These are phyloP conservation scores for Eurois occulta DNA, from an alignment of 2,888 invertebrate genomes.

Conservation along the genomic window DNA sequence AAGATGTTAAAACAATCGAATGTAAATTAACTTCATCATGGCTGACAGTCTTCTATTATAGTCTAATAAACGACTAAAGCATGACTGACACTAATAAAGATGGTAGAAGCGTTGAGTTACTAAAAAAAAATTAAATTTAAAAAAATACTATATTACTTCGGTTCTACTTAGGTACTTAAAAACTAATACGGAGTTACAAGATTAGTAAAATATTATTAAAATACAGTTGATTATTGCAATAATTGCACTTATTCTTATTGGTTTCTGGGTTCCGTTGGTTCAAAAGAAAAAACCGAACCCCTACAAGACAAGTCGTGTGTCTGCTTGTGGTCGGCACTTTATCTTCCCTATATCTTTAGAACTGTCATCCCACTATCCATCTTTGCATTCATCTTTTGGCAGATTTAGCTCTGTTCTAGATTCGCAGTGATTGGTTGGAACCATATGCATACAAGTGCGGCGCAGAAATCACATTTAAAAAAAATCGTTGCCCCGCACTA, in stretches of 20 bases:
- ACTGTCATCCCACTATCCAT: too few species aligned
- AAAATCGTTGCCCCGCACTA: too few species aligned
- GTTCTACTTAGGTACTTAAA: background rate
- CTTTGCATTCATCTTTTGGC: background rate
- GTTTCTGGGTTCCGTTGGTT: too few species aligned
- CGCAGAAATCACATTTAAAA: too few species aligned
- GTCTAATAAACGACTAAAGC: slow-evolving; percentile 11
- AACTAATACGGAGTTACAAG: background rate
- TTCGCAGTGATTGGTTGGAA: background rate
- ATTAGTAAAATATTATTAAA: background rate
- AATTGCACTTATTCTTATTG: too few species aligned
- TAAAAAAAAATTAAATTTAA: background rate
- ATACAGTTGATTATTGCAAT: too few species aligned
- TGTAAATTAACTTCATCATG: slow-evolving; percentile 52
- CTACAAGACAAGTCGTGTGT: too few species aligned
- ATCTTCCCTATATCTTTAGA: background rate
- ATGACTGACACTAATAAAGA: slow-evolving; percentile 10
- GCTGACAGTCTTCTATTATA: slow-evolving; percentile 13
- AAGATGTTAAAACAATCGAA: slow-evolving; percentile 52
- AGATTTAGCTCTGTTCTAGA: background rate
- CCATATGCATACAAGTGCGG: background rate
- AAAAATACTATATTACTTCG: background rate
- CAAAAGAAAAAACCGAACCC: too few species aligned
- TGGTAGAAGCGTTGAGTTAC: background rate
- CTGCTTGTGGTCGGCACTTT: background rate